Percentiles rank a stretch among this genome's conserved stretches.
Conservation (phyloP, 2,797 vertebrate species). For the Cichlasoma orientale region DNA sequence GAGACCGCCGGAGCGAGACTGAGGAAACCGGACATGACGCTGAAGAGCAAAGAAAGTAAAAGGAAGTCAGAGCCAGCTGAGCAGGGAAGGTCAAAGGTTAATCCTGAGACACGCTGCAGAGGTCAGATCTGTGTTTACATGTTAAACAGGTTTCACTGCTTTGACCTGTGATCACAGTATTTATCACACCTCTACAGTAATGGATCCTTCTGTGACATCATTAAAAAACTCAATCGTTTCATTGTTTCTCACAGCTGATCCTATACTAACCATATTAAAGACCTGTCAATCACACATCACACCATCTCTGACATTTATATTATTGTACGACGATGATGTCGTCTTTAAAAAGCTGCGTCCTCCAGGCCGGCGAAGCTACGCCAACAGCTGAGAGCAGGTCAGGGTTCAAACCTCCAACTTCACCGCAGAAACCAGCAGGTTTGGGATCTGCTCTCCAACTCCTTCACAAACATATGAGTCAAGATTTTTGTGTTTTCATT, state of each 20-base stretch:
- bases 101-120: not conserved
- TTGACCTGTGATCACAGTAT: not conserved
- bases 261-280: too few species aligned
- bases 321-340: not conserved
- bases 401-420: rapidly evolving
- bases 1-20: not conserved
- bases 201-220: not conserved
- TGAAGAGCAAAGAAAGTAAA: not conserved
- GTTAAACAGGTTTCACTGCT: not conserved
- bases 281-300: too few species aligned
- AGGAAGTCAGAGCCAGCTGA: not conserved
- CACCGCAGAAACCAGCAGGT: not conserved
- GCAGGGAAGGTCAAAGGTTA: not conserved
- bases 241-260: not conserved
- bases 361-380: not conserved
- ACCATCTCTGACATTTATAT: not conserved
- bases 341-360: not conserved
- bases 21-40: not conserved
- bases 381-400: not conserved
- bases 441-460: not conserved
- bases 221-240: not conserved
- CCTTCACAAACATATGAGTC: not conserved
- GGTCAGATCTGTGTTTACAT: not conserved
- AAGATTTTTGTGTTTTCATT: not conserved
- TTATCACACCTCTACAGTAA: not conserved